Evolutionary conservation across 2,113 vertebrate species (phyloP).

Genomic region (Gymnocephalus cernua): DNA sequence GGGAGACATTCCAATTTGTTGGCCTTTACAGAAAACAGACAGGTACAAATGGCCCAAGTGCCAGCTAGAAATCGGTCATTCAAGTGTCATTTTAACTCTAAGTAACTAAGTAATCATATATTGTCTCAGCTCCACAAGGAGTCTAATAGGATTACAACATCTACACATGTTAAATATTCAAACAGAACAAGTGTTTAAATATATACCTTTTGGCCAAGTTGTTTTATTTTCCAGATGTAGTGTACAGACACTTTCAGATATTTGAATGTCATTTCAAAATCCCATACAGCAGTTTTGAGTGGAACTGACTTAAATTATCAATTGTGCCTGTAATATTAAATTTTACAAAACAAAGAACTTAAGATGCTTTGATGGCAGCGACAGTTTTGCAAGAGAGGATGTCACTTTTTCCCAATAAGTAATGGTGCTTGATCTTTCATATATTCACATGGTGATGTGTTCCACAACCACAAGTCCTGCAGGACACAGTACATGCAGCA

Average conservation of each 20-base stretch:
- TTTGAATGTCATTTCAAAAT: constrained; percentile 20
- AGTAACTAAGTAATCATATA: constrained; percentile 49
- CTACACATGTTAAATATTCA: constrained; percentile 55
- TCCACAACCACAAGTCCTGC: constrained; percentile 11
- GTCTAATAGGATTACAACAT: constrained; percentile 41
- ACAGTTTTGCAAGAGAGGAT: constrained; percentile 16
- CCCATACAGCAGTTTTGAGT: background rate
- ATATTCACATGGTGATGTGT: constrained; percentile 5
- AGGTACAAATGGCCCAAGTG: constrained; percentile 75
- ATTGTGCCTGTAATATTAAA: constrained; percentile 31
- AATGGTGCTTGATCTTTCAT: background rate
- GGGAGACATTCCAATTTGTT: constrained; percentile 76
- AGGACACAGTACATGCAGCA: constrained; percentile 18
- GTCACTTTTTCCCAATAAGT: constrained; percentile 34
- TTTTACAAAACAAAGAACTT: background rate
- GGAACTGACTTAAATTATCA: constrained; percentile 17
- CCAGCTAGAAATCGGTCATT: constrained; percentile 63
- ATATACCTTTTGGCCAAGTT: constrained; percentile 1
- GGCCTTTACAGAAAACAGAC: constrained; percentile 71
- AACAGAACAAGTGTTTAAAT: constrained; percentile 24
- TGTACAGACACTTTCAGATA: background rate
- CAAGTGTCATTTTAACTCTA: constrained; percentile 55
- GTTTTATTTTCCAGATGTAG: constrained; percentile 40
- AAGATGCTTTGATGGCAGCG: background rate
- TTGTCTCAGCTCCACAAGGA: constrained; percentile 29